Evolutionary conservation across 2,113 vertebrate genomes (phyloP).

Genomic region (Andinoacara biseriatus): DNA sequence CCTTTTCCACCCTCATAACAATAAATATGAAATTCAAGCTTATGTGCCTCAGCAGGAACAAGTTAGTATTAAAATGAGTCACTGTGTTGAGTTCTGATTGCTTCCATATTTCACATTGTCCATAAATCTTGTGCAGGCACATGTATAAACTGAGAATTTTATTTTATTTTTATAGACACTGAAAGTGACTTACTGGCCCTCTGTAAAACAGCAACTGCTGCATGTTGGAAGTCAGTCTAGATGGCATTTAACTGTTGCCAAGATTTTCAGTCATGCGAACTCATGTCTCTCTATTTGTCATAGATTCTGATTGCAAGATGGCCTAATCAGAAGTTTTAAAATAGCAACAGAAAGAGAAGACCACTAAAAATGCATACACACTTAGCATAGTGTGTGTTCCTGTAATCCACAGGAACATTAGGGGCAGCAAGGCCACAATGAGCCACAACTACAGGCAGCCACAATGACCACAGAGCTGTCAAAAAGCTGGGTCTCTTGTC

Average conservation of each 20-base stretch:
- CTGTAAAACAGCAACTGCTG: slow-evolving; percentile 22
- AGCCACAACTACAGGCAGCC: slow-evolving; percentile 42
- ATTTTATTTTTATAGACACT: slow-evolving; percentile 6
- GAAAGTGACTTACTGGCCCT: slow-evolving; percentile 19
- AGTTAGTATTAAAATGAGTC: neutral
- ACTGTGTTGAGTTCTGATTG: neutral
- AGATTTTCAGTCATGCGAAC: slow-evolving; percentile 20
- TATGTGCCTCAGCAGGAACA: neutral
- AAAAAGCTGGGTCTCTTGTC: slow-evolving; percentile 51
- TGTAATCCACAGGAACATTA: slow-evolving; percentile 42
- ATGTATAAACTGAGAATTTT: slow-evolving; percentile 18
- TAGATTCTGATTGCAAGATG: slow-evolving; percentile 54
- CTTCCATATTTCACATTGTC: slow-evolving; percentile 26
- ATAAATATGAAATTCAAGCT: neutral
- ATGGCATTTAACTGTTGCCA: slow-evolving; percentile 43
- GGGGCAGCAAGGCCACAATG: slow-evolving; percentile 26
- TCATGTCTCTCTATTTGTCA: slow-evolving; percentile 42
- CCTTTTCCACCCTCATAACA: neutral
- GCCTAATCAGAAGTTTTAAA: slow-evolving; percentile 57
- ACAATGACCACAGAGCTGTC: slow-evolving; percentile 65
- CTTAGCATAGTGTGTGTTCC: slow-evolving; percentile 64
- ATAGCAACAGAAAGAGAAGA: slow-evolving; percentile 57
- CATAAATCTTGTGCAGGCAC: slow-evolving; percentile 24
- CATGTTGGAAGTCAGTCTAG: slow-evolving; percentile 5
- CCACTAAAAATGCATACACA: slow-evolving; percentile 53